Base-by-base conservation (phyloP, 2,797 vertebrate genomes). In the Rhinella marina region DNA sequence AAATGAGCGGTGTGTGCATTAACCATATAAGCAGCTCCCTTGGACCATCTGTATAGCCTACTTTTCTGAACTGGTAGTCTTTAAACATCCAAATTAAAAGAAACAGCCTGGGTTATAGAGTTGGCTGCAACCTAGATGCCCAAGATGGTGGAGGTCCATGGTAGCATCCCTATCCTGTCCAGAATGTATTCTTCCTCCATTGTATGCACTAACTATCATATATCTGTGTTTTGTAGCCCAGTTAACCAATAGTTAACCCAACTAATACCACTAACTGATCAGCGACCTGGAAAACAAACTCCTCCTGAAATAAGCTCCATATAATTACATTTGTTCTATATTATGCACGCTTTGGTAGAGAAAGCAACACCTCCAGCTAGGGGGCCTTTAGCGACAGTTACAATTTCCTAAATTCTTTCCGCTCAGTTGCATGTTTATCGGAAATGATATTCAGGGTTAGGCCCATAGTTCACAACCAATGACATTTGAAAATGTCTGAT, bases 351-450 rank as follows among this genome's bases (percentile, higher is more conserved):
- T 61, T 23, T 21, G 17, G 27, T 32, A 32, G 77, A 61, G 56
- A 59, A 61, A 80, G 16, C 7, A 4, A 17, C 59, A 48, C 56
- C 19, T 81, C 23, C 32, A 27, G 56, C 59, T 57, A 16, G 10
- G 17, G 54, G 29, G 54, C 25, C 54, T 76, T 11, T 80, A 29
- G 56, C 29, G 12, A 62, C 21, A 14, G 57, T n/a, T 41, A n/a
- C 80, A 66, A 82, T 52, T 66, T 64, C 4, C 32, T n/a, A 52
- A 82, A 82, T 52, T 66, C 61, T 80, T 80, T 80, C 59, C 57
- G 2, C 54, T 80, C 19, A 29, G 11, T 80, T 80, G 57, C 61
- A 61, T 80, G 78, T 29, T 41, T 80, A 80, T 61, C 57, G 32
- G 16, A 61, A 61, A 80, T 80, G 19, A 61, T 19, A 61, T 32